Evolutionary conservation across 2,113 vertebrate genomes (phyloP).

Genomic region (Apteryx owenii): DNA sequence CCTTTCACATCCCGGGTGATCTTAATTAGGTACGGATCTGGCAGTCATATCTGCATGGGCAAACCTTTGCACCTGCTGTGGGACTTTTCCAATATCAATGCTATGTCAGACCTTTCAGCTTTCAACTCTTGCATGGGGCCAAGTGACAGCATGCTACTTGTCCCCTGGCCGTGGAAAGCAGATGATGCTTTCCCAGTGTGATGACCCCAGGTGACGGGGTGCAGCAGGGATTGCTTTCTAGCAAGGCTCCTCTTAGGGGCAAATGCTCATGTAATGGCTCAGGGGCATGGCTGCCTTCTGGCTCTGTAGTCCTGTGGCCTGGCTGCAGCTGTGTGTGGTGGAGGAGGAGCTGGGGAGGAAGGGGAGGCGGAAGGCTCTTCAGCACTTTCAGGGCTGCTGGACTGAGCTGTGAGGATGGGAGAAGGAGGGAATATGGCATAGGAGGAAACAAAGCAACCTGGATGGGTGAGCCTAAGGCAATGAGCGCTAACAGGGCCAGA

Average conservation of each 20-base stretch:
- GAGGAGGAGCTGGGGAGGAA: not conserved
- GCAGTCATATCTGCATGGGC: not conserved
- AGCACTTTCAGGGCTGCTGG: not conserved
- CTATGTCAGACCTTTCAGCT: not conserved
- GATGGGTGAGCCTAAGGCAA: not conserved
- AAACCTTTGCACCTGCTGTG: not conserved
- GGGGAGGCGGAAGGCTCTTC: not conserved
- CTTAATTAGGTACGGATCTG: not conserved
- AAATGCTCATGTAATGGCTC: not conserved
- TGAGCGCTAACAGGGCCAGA: not conserved
- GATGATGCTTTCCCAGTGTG: not conserved
- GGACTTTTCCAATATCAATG: accelerated
- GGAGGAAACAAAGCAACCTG: not conserved
- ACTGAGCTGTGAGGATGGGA: not conserved
- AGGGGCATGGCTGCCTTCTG: not conserved
- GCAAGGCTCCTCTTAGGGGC: not conserved
- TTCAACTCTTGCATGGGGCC: accelerated
- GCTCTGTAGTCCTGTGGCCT: not conserved
- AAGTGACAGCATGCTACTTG: not conserved
- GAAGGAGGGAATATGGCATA: not conserved
- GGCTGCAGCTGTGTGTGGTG: not conserved
- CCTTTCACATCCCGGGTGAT: not conserved
- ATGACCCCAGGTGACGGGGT: not conserved
- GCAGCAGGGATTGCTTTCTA: accelerated
- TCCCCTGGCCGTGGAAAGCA: not conserved